Evolutionary conservation across 1,140 invertebrate genomes (phyloP), one percentile per base, ranked within the genome.

Genomic region (Xylocopa sonorina): DNA sequence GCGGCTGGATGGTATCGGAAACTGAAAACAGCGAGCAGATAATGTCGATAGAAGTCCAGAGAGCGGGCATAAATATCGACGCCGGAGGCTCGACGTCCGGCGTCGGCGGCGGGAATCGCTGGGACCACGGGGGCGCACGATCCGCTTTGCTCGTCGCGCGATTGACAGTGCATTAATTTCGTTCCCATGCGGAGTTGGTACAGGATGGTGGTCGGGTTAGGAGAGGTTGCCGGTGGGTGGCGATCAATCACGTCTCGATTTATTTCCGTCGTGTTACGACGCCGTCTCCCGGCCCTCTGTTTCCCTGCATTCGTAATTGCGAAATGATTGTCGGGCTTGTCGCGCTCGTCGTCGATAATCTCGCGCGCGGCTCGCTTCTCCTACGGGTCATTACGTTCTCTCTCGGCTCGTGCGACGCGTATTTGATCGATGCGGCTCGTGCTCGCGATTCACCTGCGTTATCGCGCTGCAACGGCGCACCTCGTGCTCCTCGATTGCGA

Each of bases 301-400:
- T 78, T 73, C 77, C 21, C 38, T 64, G 77, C 78, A 80, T 80
- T 76, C 73, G 78, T 80, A 80, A 80, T 80, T 76, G 78, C 78
- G 72, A 80, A 80, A 80, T 78, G 84, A 85, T 85, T 80, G 83
- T 73, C 69, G 62, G 64, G 69, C 62, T 81, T 75, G 81, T 84
- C 80, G 80, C 63, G 66, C 71, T 62, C 46, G 73, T 69, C 55
- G 57, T 51, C 68, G 76, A 78, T 78, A 72, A 72, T 78, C 76
- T 62, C 76, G 43, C 50, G 43, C 76, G 43, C 50, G 43, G 51
- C 51, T 12, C 64, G 63, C 34, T 74, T 63, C 63, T 64, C 57
- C 68, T 82, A 63, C 78, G 83, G 62, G 83, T 81, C 71, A 71
- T 57, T 73, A 64, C 71, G 68, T 58, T 63, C 77, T 58, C 60